phyloP scores from a whole-genome alignment of 2,797 vertebrate species.

The Sphenopsis melanotis region DNA sequence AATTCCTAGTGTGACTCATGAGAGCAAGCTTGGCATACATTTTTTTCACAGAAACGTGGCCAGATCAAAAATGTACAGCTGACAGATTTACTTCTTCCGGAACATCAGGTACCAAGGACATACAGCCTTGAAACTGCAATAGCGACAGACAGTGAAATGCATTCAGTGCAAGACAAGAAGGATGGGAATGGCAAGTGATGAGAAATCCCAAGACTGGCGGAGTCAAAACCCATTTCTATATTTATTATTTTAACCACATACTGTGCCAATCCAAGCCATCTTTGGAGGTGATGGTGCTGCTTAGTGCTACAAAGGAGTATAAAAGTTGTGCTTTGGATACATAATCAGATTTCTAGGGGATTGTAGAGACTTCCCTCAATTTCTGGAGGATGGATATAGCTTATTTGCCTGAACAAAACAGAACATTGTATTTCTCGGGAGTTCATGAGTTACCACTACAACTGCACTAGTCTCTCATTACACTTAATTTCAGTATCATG shows the following conservation, averaged over 20 bases:
- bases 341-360: not conserved
- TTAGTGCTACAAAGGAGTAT: not conserved
- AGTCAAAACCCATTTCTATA: not conserved
- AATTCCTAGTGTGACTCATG: not conserved
- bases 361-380: not conserved
- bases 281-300: not conserved
- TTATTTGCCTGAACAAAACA: not conserved
- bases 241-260: not conserved
- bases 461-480: not conserved
- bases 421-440: not conserved
- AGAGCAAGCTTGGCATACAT: not conserved
- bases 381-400: not conserved
- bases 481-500: not conserved
- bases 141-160: not conserved
- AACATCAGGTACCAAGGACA: not conserved
- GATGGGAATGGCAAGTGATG: not conserved
- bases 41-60: not conserved
- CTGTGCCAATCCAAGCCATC: not conserved
- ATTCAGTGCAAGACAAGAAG: not conserved
- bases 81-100: not conserved
- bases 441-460: not conserved
- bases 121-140: not conserved
- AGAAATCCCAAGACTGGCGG: not conserved
- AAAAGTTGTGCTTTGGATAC: not conserved
- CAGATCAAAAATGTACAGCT: not conserved